phyloP scores from a whole-genome alignment of 2,797 vertebrate genomes.

The Gallinago solitaria region DNA sequence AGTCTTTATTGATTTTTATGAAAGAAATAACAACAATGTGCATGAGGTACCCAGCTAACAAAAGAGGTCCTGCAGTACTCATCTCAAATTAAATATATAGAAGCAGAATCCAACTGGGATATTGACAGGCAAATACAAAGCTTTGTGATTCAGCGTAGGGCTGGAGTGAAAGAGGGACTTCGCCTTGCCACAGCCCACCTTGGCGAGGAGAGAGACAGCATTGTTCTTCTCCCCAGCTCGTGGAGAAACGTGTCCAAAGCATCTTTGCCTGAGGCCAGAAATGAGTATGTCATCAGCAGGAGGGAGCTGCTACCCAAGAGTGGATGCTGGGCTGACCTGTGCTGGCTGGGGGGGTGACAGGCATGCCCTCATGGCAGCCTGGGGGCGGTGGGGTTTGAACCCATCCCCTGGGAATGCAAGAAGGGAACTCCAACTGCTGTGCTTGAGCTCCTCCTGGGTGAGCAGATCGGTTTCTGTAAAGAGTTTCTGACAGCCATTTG shows the following conservation, averaged over 20 bases:
- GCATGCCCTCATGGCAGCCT: neutral
- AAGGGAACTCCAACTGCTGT: neutral
- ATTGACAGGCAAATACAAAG: conserved; percentile 62
- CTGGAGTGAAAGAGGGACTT: conserved; percentile 10
- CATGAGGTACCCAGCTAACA: conserved; percentile 55
- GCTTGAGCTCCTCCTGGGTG: too few relatives aligned
- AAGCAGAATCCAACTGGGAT: conserved; percentile 50
- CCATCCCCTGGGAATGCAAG: neutral
- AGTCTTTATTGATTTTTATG: conserved; percentile 67
- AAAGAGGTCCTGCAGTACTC: conserved; percentile 60
- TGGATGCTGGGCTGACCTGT: fast-evolving
- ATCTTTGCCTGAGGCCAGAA: neutral
- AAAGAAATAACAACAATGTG: conserved; percentile 61
- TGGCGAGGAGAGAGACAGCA: neutral
- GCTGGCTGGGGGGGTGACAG: neutral
- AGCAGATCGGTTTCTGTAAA: neutral
- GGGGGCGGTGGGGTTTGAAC: neutral
- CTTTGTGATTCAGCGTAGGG: neutral
- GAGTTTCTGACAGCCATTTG: neutral
- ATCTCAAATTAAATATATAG: conserved; percentile 45
- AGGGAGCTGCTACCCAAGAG: neutral
- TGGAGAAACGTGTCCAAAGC: neutral
- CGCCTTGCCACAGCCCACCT: neutral
- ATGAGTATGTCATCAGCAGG: neutral
- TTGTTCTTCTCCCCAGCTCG: neutral